Evolutionary conservation across 2,113 vertebrate genomes (phyloP), one percentile per base, ranked within the genome.

Genomic region (Cyrtonyx montezumae): DNA sequence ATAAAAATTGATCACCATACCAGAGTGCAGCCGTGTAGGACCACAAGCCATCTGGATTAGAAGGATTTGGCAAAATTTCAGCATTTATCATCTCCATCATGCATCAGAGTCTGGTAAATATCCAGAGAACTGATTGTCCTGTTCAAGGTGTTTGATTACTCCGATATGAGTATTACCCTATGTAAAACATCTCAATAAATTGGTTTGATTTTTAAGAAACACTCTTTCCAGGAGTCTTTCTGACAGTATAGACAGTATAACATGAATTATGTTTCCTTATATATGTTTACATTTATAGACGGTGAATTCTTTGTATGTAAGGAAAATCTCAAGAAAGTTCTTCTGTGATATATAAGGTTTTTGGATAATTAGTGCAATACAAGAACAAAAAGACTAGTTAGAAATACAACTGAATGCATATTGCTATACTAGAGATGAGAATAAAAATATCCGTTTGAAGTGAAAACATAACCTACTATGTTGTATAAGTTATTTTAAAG

Each of bases 181-280:
- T 14, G 4, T 28, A 84, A 71, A 13, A 14, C 13, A 49, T 32
- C 16, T 3, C 4, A 21, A 45, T 45, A 45, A 32, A 22, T 32
- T 45, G 13, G 13, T 45, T 66, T 45, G 13, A 3, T 30, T 83
- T 86, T 48, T 9, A 86, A n/a, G 7, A 82, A 59, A 11, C 20
- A 19, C 5, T 75, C 4, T 28, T 84, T 45, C 28, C 0, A 0
- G 1, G 0, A 58, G 3, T 16, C 13, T 45, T 48, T 66, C 13
- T 58, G 26, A 14, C 25, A 25, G 15, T 43, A 34, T 7, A 61
- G 10, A 46, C 3, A 34, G 15, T 36, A 18, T 23, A 58, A 18
- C 80, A 53, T 17, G 2, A 15, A 22, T 56, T 48, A 65, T 30
- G 11, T 30, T 67, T 51, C 21, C 15, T 46, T 68, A 26, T 43